Conservation (phyloP, 2,797 vertebrate species). For the Rhyacichthys aspro region DNA sequence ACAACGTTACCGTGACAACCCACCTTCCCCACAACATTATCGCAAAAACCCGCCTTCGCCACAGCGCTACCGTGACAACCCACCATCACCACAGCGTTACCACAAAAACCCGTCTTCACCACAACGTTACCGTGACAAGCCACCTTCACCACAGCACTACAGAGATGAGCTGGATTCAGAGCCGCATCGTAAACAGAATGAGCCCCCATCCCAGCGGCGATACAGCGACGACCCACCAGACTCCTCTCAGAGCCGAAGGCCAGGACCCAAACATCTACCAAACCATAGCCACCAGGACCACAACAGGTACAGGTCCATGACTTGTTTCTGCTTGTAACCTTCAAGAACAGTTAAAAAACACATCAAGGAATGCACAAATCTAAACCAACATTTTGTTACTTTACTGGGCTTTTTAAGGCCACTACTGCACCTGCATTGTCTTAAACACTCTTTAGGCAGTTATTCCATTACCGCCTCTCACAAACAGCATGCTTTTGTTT, state of each 20-base stretch:
- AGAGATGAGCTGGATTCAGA: slow-evolving; percentile 4
- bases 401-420: too few species aligned
- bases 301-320: slow-evolving; percentile 43
- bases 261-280: slow-evolving; percentile 30
- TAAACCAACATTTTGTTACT: too few species aligned
- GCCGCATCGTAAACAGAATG: not conserved
- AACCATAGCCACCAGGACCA: slow-evolving; percentile 58
- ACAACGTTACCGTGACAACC: too few species aligned
- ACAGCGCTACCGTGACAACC: not conserved
- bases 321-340: not conserved
- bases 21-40: not conserved
- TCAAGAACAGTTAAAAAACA: too few species aligned
- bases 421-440: too few species aligned
- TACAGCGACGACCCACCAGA: slow-evolving; percentile 68
- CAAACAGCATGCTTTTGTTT: too few species aligned
- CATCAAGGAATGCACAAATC: too few species aligned
- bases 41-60: slow-evolving; percentile 1
- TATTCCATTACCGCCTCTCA: too few species aligned
- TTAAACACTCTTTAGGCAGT: too few species aligned
- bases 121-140: not conserved
- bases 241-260: slow-evolving; percentile 52
- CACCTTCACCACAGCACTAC: not conserved
- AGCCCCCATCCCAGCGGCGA: slow-evolving; percentile 33
- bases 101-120: not conserved
- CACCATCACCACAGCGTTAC: not conserved